These are phyloP conservation scores for Hoplias malabaricus DNA, from an alignment of 2,113 vertebrate genomes.

Conservation along the genomic window DNA sequence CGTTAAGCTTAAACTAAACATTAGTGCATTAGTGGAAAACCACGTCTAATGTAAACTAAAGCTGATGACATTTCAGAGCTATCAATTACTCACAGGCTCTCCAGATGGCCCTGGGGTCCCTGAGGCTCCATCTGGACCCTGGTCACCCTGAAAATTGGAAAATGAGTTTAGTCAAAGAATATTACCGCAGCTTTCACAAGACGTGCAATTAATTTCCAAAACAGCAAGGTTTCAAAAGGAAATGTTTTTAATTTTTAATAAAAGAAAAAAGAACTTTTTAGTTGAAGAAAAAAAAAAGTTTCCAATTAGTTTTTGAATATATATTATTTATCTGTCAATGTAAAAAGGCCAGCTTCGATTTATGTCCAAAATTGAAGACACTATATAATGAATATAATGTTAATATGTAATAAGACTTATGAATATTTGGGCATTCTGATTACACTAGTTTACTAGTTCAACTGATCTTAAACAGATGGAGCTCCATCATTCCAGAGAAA, in stretches of 20 bases:
- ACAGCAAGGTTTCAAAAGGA: too few relatives aligned
- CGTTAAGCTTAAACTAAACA: slow-evolving; percentile 31
- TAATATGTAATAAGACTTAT: too few relatives aligned
- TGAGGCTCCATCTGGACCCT: slow-evolving; percentile 1
- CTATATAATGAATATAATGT: too few relatives aligned
- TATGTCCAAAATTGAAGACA: too few relatives aligned
- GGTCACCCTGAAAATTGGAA: slow-evolving; percentile 29
- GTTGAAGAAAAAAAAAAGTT: too few relatives aligned
- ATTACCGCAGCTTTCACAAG: neutral
- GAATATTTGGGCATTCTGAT: too few relatives aligned
- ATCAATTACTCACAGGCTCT: slow-evolving; percentile 29
- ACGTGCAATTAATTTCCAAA: neutral
- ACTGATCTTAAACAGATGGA: neutral
- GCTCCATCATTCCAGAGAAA: neutral
- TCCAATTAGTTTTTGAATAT: too few relatives aligned
- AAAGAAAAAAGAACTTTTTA: too few relatives aligned
- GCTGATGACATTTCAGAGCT: slow-evolving; percentile 34
- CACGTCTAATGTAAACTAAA: neutral
- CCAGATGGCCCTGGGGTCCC: neutral
- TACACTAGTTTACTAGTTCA: too few relatives aligned
- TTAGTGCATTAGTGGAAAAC: slow-evolving; percentile 1
- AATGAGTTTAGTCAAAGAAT: neutral
- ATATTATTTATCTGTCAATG: too few relatives aligned
- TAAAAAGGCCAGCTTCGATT: too few relatives aligned
- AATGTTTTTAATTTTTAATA: too few relatives aligned